Conservation (phyloP, 2,888 invertebrate genomes). For the Notocelia uddmanniana region DNA sequence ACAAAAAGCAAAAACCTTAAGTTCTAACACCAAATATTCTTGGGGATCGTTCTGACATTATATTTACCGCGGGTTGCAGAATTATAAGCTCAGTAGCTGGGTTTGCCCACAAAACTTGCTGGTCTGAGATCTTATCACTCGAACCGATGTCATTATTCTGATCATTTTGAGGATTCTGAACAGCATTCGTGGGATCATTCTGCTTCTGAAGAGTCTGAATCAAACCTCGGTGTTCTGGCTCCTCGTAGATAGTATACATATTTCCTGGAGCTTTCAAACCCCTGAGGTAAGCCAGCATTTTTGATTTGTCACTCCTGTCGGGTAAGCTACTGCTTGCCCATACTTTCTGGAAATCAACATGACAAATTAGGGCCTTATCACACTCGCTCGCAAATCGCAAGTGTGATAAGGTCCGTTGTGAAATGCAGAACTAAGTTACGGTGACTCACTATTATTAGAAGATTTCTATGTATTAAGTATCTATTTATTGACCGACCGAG, state of each 20-base stretch:
- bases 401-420: too few species aligned
- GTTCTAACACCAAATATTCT: too few species aligned
- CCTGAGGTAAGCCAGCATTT: slow-evolving; percentile 25
- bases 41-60: too few species aligned
- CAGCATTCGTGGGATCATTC: not conserved
- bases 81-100: not conserved
- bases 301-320: slow-evolving; percentile 19
- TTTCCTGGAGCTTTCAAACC: not conserved
- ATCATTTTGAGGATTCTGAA: not conserved
- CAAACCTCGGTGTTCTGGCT: not conserved
- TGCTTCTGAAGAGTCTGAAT: not conserved
- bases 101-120: not conserved
- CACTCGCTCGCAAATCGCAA: too few species aligned
- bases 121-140: not conserved
- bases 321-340: slow-evolving; percentile 1
- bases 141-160: not conserved
- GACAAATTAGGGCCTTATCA: too few species aligned
- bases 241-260: not conserved
- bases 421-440: not conserved
- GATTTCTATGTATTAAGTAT: too few species aligned
- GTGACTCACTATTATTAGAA: too few species aligned
- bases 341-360: slow-evolving; percentile 6
- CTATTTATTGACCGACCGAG: too few species aligned
- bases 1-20: too few species aligned
- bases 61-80: slow-evolving; percentile 15